Percentiles rank a stretch among this genome's conserved stretches.
Evolutionary conservation across 2,888 invertebrate genomes (phyloP).

Genomic region (Arctia plantaginis): DNA sequence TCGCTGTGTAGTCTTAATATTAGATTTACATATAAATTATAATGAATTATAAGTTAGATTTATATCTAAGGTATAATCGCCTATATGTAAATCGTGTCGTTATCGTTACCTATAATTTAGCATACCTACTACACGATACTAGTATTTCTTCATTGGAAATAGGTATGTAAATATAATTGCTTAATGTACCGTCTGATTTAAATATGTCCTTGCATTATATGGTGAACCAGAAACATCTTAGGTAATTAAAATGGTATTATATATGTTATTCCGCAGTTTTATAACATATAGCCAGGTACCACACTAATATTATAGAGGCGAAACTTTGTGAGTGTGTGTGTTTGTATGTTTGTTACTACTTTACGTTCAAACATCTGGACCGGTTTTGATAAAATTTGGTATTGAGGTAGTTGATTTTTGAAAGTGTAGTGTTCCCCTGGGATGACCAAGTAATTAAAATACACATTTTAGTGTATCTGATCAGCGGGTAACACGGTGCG

Average conservation of each 20-base stretch:
- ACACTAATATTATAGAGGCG: no score
- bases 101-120: not conserved
- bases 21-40: not conserved
- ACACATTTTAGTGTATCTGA: no score
- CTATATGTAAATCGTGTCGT: no score
- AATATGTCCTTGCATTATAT: not conserved
- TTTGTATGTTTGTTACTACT: no score
- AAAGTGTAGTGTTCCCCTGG: not conserved
- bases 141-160: not conserved
- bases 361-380: no score
- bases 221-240: not conserved
- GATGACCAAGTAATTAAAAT: no score
- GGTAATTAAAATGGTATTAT: not conserved
- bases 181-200: not conserved
- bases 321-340: no score
- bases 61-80: no score
- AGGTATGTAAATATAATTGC: slow-evolving; percentile 2
- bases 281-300: not conserved
- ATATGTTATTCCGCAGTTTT: not conserved
- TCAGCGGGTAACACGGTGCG: no score
- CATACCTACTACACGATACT: not conserved
- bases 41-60: not conserved
- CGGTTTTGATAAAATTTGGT: no score
- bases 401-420: no score
- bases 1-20: not conserved